Evolutionary conservation across 1,140 invertebrate species (phyloP).

Genomic region (Panagrolaimus sp.): DNA sequence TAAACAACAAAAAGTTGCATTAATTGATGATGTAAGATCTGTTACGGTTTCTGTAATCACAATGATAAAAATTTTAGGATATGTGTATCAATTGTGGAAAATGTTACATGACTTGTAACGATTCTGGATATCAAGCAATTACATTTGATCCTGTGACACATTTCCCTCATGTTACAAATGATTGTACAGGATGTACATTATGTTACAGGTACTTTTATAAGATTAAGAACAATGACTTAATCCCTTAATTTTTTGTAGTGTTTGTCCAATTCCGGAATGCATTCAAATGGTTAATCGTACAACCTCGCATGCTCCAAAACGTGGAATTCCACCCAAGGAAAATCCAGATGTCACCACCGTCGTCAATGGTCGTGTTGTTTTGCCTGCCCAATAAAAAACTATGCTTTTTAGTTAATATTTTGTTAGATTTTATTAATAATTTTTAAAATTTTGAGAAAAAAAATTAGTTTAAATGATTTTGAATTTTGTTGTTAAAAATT

Average conservation of each 20-base stretch:
- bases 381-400: constrained; percentile 3
- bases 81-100: constrained; percentile 99
- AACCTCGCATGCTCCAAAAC: constrained; percentile 60
- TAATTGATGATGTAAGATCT: constrained; percentile 93
- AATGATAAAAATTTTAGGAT: too few relatives aligned
- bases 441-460: too few relatives aligned
- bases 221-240: too few relatives aligned
- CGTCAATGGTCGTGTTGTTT: constrained; percentile 20
- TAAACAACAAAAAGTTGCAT: constrained; percentile 83
- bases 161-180: constrained; percentile 80
- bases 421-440: too few relatives aligned
- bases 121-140: constrained; percentile 95
- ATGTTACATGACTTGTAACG: constrained; percentile 98
- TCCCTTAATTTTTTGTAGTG: constrained; percentile 59
- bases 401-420: too few relatives aligned
- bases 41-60: too few relatives aligned
- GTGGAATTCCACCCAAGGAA: constrained; percentile 57
- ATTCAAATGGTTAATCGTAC: constrained; percentile 70
- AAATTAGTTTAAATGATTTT: too few relatives aligned
- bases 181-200: constrained; percentile 76
- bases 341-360: neutral
- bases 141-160: constrained; percentile 81
- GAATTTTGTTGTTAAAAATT: too few relatives aligned
- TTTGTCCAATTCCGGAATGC: constrained; percentile 96
- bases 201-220: constrained; percentile 53